Base-by-base conservation (phyloP, 2,888 invertebrate species). In the Tricholauxania praeusta region DNA sequence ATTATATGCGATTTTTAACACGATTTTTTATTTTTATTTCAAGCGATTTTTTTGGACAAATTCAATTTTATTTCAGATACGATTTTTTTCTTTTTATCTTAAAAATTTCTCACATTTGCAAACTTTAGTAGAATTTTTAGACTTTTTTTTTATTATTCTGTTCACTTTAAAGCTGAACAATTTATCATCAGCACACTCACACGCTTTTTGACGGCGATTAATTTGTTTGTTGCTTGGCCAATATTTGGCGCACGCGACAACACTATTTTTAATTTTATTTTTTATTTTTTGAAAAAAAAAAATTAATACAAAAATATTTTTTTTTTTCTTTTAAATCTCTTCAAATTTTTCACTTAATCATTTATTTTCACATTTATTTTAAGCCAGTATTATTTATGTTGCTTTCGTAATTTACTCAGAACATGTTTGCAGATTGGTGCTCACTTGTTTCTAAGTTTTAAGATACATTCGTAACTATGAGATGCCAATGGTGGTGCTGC, bases 1-100 rank as follows among this genome's bases (percentile, higher is more conserved):
- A 80, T 80, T 55, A 60, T 63, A 68, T 52, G 47, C 32, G n/a
- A 49, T n/a, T 39, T 71, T 70, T 72, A 60, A 60, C 60, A 47
- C 62, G 48, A 67, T 63, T 71, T 70, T 59, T 62, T 57, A 53
- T 72, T 67, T 6, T 28, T 59, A 51, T 73, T 63, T 28, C 1
- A n/a, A 66, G 55, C 49, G 67, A 10, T 17, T 51, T 63, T 65
- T 71, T 74, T 63, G 15, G 53, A 22, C 12, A 57, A 47, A 51
- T 39, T 39, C 7, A 55, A 59, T 68, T 49, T 55, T 70, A 22
- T 57, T 64, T 28, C 28, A 28, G 28, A 28, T 28, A 28, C 3
- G 28, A 28, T 28, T 73, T 72, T 12, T 71, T 53, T 73, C 63
- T 67, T n/a, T 63, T 53, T n/a, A 62, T 57, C 65, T 68, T 55